phyloP scores from a whole-genome alignment of 1,140 invertebrate genomes.

The Psix sp. region DNA sequence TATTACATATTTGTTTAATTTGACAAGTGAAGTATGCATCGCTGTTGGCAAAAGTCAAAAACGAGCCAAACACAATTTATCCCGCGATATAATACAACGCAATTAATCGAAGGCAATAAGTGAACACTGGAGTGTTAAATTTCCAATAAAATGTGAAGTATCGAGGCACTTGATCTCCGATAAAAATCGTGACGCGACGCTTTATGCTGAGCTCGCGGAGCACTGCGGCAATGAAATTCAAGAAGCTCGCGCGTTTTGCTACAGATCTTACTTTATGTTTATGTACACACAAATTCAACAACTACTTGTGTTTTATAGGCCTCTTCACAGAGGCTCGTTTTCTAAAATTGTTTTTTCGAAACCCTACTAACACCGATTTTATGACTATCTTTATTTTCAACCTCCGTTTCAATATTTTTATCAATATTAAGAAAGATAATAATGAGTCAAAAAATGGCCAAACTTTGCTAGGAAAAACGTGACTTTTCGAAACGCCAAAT shows the following conservation, averaged over 20 bases:
- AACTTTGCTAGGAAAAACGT: too few relatives aligned
- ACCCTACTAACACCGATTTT: constrained; percentile 14
- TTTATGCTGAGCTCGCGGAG: constrained; percentile 24
- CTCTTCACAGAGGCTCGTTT: constrained; percentile 26
- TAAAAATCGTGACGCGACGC: constrained; percentile 13
- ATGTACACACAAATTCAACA: constrained; percentile 51
- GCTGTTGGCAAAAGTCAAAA: not conserved
- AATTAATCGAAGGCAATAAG: constrained; percentile 27
- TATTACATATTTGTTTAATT: not conserved
- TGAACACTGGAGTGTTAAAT: constrained; percentile 17
- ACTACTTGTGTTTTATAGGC: constrained; percentile 54
- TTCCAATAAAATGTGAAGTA: constrained; percentile 49
- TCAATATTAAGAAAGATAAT: too few relatives aligned
- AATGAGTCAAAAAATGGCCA: too few relatives aligned
- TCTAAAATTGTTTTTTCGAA: constrained; percentile 25
- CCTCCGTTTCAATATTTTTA: not conserved
- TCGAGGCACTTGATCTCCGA: constrained; percentile 28
- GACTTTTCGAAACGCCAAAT: too few relatives aligned
- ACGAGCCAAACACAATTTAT: not conserved
- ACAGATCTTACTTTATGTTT: constrained; percentile 43
- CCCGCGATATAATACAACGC: not conserved
- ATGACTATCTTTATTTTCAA: not conserved
- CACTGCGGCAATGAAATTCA: constrained; percentile 46
- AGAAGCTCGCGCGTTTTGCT: constrained; percentile 23
- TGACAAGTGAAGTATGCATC: too few relatives aligned